Evolutionary conservation across 2,797 vertebrate species (phyloP), one percentile per base, ranked within the genome.

Genomic region (Neoniphon sammara): DNA sequence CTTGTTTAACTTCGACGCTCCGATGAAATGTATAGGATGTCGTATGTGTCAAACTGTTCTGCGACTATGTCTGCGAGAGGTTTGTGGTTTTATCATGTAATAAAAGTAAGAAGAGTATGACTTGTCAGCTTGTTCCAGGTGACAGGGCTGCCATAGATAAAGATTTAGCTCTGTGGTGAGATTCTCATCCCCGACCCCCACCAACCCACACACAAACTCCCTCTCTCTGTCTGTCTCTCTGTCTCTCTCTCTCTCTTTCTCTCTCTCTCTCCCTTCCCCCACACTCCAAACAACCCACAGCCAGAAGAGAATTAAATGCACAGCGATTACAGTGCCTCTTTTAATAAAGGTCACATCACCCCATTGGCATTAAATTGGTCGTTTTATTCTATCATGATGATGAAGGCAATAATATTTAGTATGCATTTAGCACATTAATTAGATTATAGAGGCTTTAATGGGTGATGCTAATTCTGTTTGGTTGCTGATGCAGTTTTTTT

Each of bases 21-120:
- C n/a, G 27, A 67, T 75, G 76, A 86, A 85, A 87, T 66, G 77
- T 66, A 67, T 34, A 39, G 78, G 66, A 66, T 27, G 25, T 27
- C 80, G 80, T 77, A 80, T 20, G 52, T 87, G 83, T 90, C 83
- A 75, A 70, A 49, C 21, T 46, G 65, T 27, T 61, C 50, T 55
- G 60, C 46, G 77, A 44, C 71, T 78, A 18, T 60, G 70, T 79
- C 84, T 78, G 75, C 65, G 78, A 30, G 77, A 66, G 81, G 69
- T 75, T 85, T 83, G 80, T 75, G 85, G 89, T 85, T 70, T 77
- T 90, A 87, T 78, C 69, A 75, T 66, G 72, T 85, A 76, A 78
- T 89, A 83, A 88, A 89, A 85, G 68, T 82, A 72, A 27, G 68
- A 70, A 59, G 52, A 76, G 68, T 75, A 73, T 55, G 78, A 85